Evolutionary conservation across 2,113 vertebrate genomes (phyloP), one percentile per base, ranked within the genome.

Genomic region (Mesocricetus auratus): DNA sequence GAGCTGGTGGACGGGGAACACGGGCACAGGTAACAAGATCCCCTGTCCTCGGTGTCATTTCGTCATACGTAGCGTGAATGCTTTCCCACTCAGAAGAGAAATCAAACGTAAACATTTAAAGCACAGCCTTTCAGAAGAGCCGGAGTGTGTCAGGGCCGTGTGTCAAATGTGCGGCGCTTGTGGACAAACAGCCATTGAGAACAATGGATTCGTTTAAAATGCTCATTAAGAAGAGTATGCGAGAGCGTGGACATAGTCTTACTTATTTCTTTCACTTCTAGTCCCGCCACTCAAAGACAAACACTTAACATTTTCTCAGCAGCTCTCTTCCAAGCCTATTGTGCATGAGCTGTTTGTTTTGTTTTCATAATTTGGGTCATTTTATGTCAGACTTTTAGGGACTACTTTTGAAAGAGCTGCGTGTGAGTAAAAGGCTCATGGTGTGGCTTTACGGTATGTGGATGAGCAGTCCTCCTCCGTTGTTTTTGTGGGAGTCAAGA

Each of bases 121-220:
- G 47, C 47, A 47, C 47, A 47, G 47, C 8, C n/a, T n/a, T 66
- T 87, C 39, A 19, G 74, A 92, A 74, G 0, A 88, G 62, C 21
- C 0, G 58, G 6, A 12, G 17, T 68, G 71, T 1, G 29, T 78
- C 21, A 33, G 53, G 69, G 12, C 53, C 31, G 0, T 36, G 24
- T 2, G n/a, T 9, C 56, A 60, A 21, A 39, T 26, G 17, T 2
- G 4, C 33, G 31, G 56, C 36, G 26, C 16, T 39, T 21, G 1
- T 19, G 93, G 83, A 82, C 39, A 47, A 68, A 91, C 31, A 64
- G 68, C 60, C 60, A 4, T 87, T 31, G 42, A 62, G 86, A 91
- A 83, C 92, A 66, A 66, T n/a, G 83, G 78, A 31, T 82, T 79
- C 10, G 88, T 86, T 89, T 87, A 89, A 93, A 24, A 62, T 29